Conservation (phyloP, 2,888 invertebrate genomes). For the Standfussiana lucernea region DNA sequence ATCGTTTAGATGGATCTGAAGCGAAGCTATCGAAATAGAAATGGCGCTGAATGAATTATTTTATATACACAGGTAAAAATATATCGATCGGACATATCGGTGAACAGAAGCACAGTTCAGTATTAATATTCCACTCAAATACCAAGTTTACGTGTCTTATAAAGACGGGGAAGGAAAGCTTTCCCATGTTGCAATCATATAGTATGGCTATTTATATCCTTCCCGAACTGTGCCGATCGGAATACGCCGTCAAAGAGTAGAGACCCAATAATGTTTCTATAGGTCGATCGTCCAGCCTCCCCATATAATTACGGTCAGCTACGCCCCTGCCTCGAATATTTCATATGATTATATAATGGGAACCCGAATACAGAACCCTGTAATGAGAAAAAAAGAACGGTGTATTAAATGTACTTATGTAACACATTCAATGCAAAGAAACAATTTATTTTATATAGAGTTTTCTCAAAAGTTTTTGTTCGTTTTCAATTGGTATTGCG, state of each 20-base stretch:
- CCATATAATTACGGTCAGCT: conserved; percentile 75
- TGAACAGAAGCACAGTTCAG: not conserved
- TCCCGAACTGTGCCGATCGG: conserved; percentile 43
- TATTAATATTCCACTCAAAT: conserved; percentile 48
- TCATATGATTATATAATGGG: conserved; percentile 70
- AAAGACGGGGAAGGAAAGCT: conserved; percentile 37
- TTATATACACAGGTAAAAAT: not conserved
- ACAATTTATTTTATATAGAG: conserved; percentile 11
- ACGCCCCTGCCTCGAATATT: conserved; percentile 68
- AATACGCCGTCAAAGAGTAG: conserved; percentile 61
- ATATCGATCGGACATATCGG: conserved; percentile 5
- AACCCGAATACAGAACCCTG: conserved; percentile 34
- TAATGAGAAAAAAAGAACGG: conserved; percentile 18
- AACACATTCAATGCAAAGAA: not conserved
- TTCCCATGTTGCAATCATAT: conserved; percentile 50
- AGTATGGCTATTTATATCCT: conserved; percentile 38
- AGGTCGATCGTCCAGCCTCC: conserved; percentile 67
- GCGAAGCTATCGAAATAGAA: not conserved
- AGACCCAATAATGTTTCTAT: conserved; percentile 72
- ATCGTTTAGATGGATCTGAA: no score
- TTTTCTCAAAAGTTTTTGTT: conserved; percentile 17
- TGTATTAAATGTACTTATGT: not conserved
- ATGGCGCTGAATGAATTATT: not conserved
- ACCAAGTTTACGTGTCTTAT: conserved; percentile 41
- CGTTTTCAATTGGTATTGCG: conserved; percentile 8